These are phyloP conservation scores for Lapara coniferarum DNA, from an alignment of 2,888 invertebrate species.

Conservation along the genomic window DNA sequence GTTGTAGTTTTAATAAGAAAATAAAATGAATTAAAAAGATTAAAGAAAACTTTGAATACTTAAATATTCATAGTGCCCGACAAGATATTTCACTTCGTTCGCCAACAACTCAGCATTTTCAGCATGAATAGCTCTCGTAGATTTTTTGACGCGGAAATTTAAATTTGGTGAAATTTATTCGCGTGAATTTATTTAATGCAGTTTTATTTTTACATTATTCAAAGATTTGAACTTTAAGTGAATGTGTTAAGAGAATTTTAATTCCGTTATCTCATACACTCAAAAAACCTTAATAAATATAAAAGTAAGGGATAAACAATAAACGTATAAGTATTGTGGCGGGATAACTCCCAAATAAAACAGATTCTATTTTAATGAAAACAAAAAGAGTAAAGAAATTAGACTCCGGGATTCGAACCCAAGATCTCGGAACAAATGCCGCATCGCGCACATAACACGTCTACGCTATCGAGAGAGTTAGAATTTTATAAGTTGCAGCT, in stretches of 20 bases:
- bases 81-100: conserved; percentile 12
- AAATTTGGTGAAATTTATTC: conserved; percentile 1
- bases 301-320: not conserved
- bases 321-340: too few relatives aligned
- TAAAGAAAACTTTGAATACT: not conserved
- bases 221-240: not conserved
- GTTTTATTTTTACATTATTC: conserved; percentile 10
- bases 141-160: not conserved
- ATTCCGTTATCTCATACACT: not conserved
- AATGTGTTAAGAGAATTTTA: not conserved
- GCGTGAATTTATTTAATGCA: conserved; percentile 2
- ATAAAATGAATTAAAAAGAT: not conserved
- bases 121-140: conserved; percentile 21
- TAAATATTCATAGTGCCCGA: conserved; percentile 15
- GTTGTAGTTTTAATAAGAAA: conserved; percentile 36
- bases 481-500: too few relatives aligned
- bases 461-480: too few relatives aligned
- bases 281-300: not conserved
- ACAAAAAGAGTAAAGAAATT: too few relatives aligned
- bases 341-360: too few relatives aligned
- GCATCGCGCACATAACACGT: too few relatives aligned
- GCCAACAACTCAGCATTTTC: conserved; percentile 5
- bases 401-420: too few relatives aligned
- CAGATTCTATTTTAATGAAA: too few relatives aligned
- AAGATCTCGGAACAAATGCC: too few relatives aligned